Base-by-base conservation (phyloP, 1,140 invertebrate species). In the Octopus bimaculoides region DNA sequence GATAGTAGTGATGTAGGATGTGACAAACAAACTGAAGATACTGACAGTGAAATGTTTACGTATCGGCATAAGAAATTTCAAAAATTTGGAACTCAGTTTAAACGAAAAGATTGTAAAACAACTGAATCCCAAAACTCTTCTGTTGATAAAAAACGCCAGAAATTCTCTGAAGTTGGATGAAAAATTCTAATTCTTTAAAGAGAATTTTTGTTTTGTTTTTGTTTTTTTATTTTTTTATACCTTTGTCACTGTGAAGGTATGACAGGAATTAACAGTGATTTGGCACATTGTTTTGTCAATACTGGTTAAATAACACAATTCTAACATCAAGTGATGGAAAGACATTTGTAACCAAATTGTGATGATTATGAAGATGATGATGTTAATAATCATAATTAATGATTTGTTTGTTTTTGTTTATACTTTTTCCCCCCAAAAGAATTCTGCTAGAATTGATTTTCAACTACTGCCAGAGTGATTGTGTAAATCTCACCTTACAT, bases 1-100 rank as follows among this genome's bases (percentile, higher is more conserved):
- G 66, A 71, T 20, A 5, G 5, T n/a, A 71, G 66, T 71, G 66
- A 75, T 41, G 61, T n/a, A 66, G 12, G 12, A 66, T 53, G 74
- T 52, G 74, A 52, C 52, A 75, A 52, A 52, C 5, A 12, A 41
- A 52, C 14, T 6, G 74, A 20, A 41, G 74, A 75, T 75, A 75
- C 14, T 75, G 52, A 75, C 14, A 20, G 26, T 71, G 66, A 17
- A 41, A 53, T 52, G 6, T 75, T 75, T 75, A 53, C 26, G 5
- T 75, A 75, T 53, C 74, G 74, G 20, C 74, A 75, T 17, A 75
- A 75, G 52, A 75, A 75, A 53, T 75, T 75, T 75, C 41, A 75
- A 52, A 75, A 75, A 53, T 75, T 75, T 75, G 74, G 74, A 52
- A 75, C 5, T 41, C 74, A 75, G 52, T 75, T 75, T 1, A 75